These are phyloP conservation scores for Protonemura montana DNA, from an alignment of 2,888 invertebrate species.

Conservation along the genomic window DNA sequence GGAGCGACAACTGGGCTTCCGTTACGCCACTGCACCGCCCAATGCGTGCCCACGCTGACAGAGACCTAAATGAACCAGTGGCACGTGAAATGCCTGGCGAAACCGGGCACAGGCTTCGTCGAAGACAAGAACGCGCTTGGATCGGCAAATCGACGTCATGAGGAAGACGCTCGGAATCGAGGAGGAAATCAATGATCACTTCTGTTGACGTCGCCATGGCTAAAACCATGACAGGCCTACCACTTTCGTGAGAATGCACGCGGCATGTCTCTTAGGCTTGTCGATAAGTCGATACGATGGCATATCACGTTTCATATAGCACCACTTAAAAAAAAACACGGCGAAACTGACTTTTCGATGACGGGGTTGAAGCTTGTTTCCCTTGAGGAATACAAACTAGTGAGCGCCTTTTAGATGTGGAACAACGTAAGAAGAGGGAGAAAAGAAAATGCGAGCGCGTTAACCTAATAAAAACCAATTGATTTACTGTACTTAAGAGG, in stretches of 20 bases:
- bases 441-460: neutral
- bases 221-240: neutral
- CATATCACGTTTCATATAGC: slow-evolving; percentile 5
- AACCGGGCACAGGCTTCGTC: neutral
- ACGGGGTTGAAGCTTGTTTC: neutral
- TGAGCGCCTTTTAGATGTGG: neutral
- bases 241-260: neutral
- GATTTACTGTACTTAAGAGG: neutral
- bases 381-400: neutral
- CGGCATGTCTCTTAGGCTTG: neutral
- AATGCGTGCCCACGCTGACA: neutral
- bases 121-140: neutral
- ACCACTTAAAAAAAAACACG: neutral
- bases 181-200: neutral
- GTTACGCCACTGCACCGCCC: neutral
- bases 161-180: neutral
- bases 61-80: neutral
- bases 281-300: neutral
- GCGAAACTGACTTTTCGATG: neutral
- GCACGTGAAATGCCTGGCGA: slow-evolving; percentile 8
- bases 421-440: neutral
- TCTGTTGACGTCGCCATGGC: neutral
- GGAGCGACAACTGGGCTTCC: neutral
- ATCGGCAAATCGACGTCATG: neutral
- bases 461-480: neutral